These are phyloP conservation scores for Mythimna vitellina DNA, from an alignment of 2,888 invertebrate species.

Conservation along the genomic window DNA sequence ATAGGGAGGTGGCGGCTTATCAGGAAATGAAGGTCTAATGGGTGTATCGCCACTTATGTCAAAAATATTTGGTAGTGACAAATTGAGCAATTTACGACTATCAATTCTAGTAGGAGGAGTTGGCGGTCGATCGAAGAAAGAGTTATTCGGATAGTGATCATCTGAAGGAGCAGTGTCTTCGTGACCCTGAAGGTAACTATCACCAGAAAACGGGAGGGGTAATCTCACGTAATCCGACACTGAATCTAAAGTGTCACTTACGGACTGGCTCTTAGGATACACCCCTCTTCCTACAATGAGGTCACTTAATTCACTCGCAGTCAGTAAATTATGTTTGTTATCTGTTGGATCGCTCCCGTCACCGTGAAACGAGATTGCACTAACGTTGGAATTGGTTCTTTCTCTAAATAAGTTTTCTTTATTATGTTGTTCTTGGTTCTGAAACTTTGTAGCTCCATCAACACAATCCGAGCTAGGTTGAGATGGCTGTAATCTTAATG, in stretches of 20 bases:
- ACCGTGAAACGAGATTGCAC: constrained; percentile 95
- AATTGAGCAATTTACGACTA: constrained; percentile 88
- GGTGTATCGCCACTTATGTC: constrained; percentile 78
- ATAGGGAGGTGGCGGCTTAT: constrained; percentile 93
- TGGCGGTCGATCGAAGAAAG: constrained; percentile 91
- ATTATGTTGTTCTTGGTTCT: constrained; percentile 83
- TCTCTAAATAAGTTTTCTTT: constrained; percentile 90
- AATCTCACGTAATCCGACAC: constrained; percentile 97
- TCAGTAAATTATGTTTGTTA: constrained; percentile 93
- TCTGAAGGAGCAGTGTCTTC: constrained; percentile 91
- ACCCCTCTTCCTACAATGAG: constrained; percentile 95
- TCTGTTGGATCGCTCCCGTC: constrained; percentile 97
- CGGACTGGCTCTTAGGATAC: constrained; percentile 93
- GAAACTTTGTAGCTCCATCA: constrained; percentile 82
- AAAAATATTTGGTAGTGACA: constrained; percentile 87
- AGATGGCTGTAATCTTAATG: constrained; percentile 74
- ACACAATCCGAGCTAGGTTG: constrained; percentile 88
- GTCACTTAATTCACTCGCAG: constrained; percentile 96
- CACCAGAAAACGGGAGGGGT: constrained; percentile 90
- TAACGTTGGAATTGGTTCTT: constrained; percentile 94
- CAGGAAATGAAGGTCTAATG: constrained; percentile 73
- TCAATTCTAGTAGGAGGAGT: constrained; percentile 93
- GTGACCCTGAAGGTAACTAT: constrained; percentile 91
- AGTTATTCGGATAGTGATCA: constrained; percentile 86
- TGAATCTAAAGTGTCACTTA: constrained; percentile 96